Evolutionary conservation across 2,888 invertebrate species (phyloP), one percentile per base, ranked within the genome.

Genomic region (Parelbella ahira): DNA sequence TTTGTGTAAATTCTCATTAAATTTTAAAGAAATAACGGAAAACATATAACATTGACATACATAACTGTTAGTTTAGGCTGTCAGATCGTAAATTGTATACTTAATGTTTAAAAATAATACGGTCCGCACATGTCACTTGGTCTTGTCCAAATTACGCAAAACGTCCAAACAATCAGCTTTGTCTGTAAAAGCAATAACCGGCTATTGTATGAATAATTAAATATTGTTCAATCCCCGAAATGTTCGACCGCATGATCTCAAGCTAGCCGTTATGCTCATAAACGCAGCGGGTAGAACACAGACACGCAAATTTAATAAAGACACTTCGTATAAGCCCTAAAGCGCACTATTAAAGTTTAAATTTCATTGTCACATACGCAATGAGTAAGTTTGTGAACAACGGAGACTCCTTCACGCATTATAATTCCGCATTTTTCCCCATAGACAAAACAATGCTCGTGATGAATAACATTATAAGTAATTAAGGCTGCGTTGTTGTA

Each of bases 191-290:
- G 83, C 82, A 81, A 83, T 76, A 78, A 73, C 72, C 57, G 54
- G 65, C 64, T 74, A 77, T 75, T 82, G 82, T 79, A 79, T 77
- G 71, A 73, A 77, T 82, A 81, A 83, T 86, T 83, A 83, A 81
- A 80, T 75, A 73, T 68, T 65, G 53, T 64, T 66, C 56, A 66
- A 73, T 74, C 64, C 69, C 68, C 62, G 56, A 69, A 72, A 72
- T 64, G 66, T 76, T 75, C 64, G 69, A 74, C 78, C 80, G 63
- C 68, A 68, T 68, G 68, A 68, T 68, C 70, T 67, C 65, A 56
- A 54, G 56, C 51, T 58, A 27, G 71, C 80, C 77, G 83, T 83
- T 81, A 82, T 61, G 61, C 67, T 75, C 74, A 63, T 78, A 75
- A 82, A 82, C 73, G 52, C 78, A 78, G 74, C 76, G 60, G 73